Evolutionary conservation across 2,888 invertebrate species (phyloP).

Genomic region (Philonicus albiceps): DNA sequence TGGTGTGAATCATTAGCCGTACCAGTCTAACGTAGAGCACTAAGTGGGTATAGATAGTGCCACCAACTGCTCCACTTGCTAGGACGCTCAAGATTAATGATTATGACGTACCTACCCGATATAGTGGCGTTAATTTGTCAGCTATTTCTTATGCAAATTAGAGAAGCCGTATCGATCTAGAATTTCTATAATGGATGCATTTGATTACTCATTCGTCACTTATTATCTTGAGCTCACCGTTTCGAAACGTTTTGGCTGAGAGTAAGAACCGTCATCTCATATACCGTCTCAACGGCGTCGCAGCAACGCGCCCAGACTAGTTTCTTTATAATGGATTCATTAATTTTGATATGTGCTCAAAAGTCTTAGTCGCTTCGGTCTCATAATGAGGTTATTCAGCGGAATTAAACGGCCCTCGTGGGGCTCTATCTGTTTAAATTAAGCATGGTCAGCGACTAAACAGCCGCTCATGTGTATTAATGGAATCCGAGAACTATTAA

Average conservation of each 20-base stretch:
- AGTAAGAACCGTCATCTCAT: background rate
- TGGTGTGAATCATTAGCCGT: constrained; percentile 24
- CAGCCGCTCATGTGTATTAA: background rate
- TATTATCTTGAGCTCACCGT: background rate
- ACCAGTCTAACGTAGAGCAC: background rate
- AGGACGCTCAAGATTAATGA: constrained; percentile 1
- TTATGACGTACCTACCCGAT: background rate
- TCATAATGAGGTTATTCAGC: background rate
- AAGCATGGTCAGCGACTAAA: background rate
- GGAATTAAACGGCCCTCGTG: background rate
- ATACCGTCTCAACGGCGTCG: background rate
- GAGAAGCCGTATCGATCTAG: constrained; percentile 16
- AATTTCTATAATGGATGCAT: constrained; percentile 32
- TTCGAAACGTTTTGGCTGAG: background rate
- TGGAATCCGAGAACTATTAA: constrained; percentile 12
- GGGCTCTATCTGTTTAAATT: background rate
- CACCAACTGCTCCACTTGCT: background rate
- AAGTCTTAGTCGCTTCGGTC: background rate
- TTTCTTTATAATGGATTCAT: constrained; percentile 14
- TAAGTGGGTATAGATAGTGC: constrained; percentile 4
- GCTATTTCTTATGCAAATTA: constrained; percentile 36
- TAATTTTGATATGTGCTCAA: constrained; percentile 13
- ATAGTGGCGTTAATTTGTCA: constrained; percentile 30
- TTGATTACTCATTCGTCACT: constrained; percentile 28
- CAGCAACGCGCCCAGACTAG: background rate